Percentiles rank a stretch among this genome's conserved stretches.
Evolutionary conservation across 2,888 invertebrate species (phyloP).

Genomic region (Lycocerus yunnanus): DNA sequence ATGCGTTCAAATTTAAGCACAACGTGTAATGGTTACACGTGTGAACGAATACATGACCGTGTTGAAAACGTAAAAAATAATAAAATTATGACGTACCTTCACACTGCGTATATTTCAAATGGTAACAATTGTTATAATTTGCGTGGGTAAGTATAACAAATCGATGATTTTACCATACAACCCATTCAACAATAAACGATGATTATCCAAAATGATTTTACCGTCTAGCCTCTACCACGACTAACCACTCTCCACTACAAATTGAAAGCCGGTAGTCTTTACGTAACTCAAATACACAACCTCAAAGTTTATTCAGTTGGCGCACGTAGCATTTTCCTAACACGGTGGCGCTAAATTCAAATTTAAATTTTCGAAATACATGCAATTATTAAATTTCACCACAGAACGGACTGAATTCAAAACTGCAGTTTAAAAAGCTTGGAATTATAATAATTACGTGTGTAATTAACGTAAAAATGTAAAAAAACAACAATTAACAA

Average conservation of each 20-base stretch:
- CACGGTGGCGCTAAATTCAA: constrained; percentile 15
- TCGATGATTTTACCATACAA: constrained; percentile 29
- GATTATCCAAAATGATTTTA: constrained; percentile 22
- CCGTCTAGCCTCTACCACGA: constrained; percentile 19
- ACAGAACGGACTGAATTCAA: too few species aligned
- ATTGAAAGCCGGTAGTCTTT: constrained; percentile 34
- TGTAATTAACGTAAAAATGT: neutral
- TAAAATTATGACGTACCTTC: constrained; percentile 32
- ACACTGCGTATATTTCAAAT: constrained; percentile 37
- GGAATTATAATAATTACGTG: too few species aligned
- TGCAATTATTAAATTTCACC: too few species aligned
- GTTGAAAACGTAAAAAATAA: constrained; percentile 25
- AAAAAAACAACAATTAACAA: neutral
- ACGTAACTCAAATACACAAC: constrained; percentile 35
- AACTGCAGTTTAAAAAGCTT: neutral
- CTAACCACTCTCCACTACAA: constrained; percentile 23
- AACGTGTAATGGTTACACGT: constrained; percentile 28
- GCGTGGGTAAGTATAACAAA: constrained; percentile 29
- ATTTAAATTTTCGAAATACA: neutral
- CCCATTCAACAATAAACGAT: constrained; percentile 32
- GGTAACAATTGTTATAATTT: constrained; percentile 36
- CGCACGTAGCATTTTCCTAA: constrained; percentile 33
- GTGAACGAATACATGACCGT: constrained; percentile 31
- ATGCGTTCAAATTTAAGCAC: neutral
- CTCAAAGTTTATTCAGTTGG: constrained; percentile 30